A percentile compares a stretch with the other conserved stretches of the same genome.
These are phyloP conservation scores for Rhyzopertha dominica DNA, from an alignment of 1,140 invertebrate species.

Conservation along the genomic window DNA sequence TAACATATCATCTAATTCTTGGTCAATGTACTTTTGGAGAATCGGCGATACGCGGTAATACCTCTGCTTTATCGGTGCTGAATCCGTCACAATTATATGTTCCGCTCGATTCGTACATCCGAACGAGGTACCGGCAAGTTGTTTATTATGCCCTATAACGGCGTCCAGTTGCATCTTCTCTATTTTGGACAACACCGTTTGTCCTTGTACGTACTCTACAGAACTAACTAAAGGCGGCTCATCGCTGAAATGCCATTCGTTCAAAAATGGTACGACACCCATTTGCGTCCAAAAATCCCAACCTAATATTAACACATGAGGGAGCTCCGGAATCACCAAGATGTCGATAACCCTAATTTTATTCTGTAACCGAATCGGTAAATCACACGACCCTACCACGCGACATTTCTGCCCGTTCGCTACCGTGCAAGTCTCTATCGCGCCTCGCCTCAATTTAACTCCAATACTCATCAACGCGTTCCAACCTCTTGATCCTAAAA, in stretches of 20 bases:
- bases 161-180: too few species aligned
- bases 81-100: not conserved
- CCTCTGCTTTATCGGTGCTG: conserved; percentile 3
- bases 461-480: too few species aligned
- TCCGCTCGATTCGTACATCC: conserved; percentile 1
- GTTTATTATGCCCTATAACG: too few species aligned
- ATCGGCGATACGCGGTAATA: too few species aligned
- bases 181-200: too few species aligned
- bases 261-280: not conserved
- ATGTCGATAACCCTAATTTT: conserved; percentile 2
- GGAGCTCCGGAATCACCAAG: conserved; percentile 6
- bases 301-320: conserved; percentile 9
- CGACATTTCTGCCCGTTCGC: not conserved
- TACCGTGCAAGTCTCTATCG: not conserved
- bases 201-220: conserved; percentile 23
- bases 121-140: too few species aligned
- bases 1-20: conserved; percentile 27
- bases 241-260: conserved; percentile 8
- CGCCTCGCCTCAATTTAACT: too few species aligned
- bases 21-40: conserved; percentile 17
- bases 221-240: not conserved
- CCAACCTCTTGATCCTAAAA: too few species aligned
- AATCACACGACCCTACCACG: too few species aligned
- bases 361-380: not conserved
- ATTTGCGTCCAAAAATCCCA: not conserved